phyloP scores from a whole-genome alignment of 2,113 vertebrate species.

The Dryoscopus gambensis region DNA sequence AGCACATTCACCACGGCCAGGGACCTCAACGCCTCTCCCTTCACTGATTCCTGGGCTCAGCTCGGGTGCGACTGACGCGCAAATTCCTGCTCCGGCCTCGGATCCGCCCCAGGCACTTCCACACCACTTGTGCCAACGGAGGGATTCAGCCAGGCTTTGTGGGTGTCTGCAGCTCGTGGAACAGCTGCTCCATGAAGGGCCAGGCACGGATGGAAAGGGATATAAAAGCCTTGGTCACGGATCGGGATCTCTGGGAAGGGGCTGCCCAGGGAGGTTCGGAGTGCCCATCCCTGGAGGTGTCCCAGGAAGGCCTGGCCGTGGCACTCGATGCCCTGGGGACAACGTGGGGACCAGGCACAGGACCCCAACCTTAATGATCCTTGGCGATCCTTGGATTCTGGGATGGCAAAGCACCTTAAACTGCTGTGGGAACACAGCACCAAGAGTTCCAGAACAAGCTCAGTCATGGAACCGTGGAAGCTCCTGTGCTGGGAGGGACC shows the following conservation, averaged over 20 bases:
- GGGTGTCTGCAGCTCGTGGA: rapidly evolving
- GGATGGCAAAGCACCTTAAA: not conserved
- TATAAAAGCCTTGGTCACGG: rapidly evolving
- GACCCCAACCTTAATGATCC: not conserved
- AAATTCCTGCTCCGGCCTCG: not conserved
- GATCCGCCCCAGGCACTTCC: not conserved
- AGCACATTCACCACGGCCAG: rapidly evolving
- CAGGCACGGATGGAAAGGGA: not conserved
- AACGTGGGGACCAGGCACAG: not conserved
- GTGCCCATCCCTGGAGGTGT: not conserved
- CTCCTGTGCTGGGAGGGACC: not conserved
- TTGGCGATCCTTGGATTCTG: not conserved
- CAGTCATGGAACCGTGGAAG: not conserved
- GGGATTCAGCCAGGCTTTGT: not conserved
- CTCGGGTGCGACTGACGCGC: rapidly evolving
- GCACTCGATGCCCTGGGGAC: not conserved
- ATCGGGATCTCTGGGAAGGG: no score
- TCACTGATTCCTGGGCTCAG: not conserved
- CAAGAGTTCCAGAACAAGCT: not conserved
- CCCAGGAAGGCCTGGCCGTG: rapidly evolving
- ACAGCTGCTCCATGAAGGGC: rapidly evolving
- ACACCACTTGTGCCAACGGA: not conserved
- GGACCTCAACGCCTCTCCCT: not conserved
- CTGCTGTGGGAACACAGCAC: rapidly evolving
- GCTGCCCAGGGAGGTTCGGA: not conserved